Base-by-base conservation (phyloP, 2,113 vertebrate species). In the Polyodon spathula region DNA sequence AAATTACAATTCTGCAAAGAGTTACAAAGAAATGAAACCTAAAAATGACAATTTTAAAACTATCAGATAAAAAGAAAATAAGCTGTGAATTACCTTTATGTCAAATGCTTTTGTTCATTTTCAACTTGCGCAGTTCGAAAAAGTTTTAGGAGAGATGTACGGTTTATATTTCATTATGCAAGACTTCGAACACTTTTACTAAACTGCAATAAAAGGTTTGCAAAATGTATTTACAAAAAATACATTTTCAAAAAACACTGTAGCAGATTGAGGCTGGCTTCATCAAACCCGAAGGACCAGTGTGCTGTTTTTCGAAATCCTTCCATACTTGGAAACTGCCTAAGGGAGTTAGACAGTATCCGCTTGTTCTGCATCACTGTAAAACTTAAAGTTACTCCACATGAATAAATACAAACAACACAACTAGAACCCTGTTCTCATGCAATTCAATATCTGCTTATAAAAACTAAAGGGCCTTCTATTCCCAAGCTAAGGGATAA, bases 321-420 rank as follows among this genome's bases (percentile, higher is more conserved):
- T 59, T 62, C 58, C 56, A 61, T n/a, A n/a, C n/a, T n/a, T n/a
- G n/a, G n/a, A n/a, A n/a, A n/a, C n/a, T n/a, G n/a, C n/a, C n/a
- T n/a, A 83, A 84, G 77, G 53, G 68, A 78, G 77, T 67, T 59
- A 70, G 85, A 84, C 80, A 78, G 75, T 74, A 61, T 67, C 73
- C 75, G 68, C 80, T 82, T 84, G 71, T 85, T 78, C 59, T 60
- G 63, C 73, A 68, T 60, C 74, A 77, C 77, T 78, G 73, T 81
- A 79, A 65, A 73, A 77, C 57, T 71, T 27, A 64, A 78, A 80
- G 67, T 69, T 73, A 78, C 73, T 78, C 62, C 66, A 81, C 76
- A 80, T 73, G 80, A 84, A 70, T 78, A 76, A 61, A 63, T 70
- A 68, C 66, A 72, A 80, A 80, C 3, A 79, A 78, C 68, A 71